These are phyloP conservation scores for Onthophagus taurus DNA, from an alignment of 1,140 invertebrate species.

Conservation along the genomic window DNA sequence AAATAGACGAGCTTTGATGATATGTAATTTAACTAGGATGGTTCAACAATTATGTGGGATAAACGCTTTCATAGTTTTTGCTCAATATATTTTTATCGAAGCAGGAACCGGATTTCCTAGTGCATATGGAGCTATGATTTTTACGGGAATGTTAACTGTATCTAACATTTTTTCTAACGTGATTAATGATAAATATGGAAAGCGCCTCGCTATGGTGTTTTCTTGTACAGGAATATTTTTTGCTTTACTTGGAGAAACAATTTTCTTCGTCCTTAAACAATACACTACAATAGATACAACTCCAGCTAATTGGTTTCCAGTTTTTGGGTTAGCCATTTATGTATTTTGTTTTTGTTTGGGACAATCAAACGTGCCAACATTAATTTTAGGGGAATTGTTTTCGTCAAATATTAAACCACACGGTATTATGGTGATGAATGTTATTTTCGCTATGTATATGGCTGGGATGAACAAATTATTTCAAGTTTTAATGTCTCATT, in stretches of 20 bases:
- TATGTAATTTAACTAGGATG: constrained; percentile 20
- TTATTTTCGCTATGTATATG: constrained; percentile 19
- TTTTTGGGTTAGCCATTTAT: constrained; percentile 25
- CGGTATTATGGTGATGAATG: constrained; percentile 20
- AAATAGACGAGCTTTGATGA: constrained; percentile 28
- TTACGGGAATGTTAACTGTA: constrained; percentile 46
- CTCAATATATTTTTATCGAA: constrained; percentile 28
- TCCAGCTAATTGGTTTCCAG: constrained; percentile 27
- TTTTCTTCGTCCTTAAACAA: constrained; percentile 48
- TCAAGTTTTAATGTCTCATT: constrained; percentile 34
- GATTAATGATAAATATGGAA: constrained; percentile 58
- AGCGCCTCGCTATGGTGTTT: constrained; percentile 52
- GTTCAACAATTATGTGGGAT: constrained; percentile 25
- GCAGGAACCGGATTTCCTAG: constrained; percentile 23
- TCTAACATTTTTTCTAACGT: constrained; percentile 50
- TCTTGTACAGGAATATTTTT: constrained; percentile 46
- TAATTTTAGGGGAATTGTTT: constrained; percentile 30
- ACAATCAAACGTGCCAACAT: constrained; percentile 22
- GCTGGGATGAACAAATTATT: constrained; percentile 35
- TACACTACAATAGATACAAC: constrained; percentile 16
- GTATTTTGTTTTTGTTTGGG: constrained; percentile 21
- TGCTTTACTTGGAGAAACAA: constrained; percentile 44
- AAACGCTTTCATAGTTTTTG: constrained; percentile 19
- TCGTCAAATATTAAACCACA: constrained; percentile 31
- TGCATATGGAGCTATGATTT: constrained; percentile 21